These are phyloP conservation scores for Synergus laeviventris DNA, from an alignment of 2,888 invertebrate genomes.

Conservation along the genomic window DNA sequence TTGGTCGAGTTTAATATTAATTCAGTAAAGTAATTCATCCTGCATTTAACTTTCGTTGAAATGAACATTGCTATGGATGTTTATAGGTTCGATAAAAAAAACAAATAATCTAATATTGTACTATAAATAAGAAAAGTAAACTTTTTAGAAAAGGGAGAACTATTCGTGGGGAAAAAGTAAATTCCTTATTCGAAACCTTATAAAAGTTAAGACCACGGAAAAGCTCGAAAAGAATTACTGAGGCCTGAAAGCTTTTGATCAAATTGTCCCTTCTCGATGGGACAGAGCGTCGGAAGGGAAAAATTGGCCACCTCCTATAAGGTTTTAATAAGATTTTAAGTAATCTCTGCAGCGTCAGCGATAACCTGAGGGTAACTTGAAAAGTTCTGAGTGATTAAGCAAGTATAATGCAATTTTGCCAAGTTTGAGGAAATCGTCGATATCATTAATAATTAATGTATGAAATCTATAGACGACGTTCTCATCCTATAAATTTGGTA, in stretches of 20 bases:
- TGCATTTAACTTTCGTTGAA: background rate
- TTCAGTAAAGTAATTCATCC: background rate
- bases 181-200: background rate
- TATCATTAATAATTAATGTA: background rate
- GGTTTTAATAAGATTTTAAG: constrained; percentile 53
- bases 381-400: constrained; percentile 48
- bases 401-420: constrained; percentile 11
- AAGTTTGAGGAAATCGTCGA: background rate
- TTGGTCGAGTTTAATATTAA: background rate
- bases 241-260: background rate
- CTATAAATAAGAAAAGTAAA: background rate
- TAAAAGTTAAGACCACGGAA: background rate
- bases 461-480: background rate
- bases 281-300: background rate
- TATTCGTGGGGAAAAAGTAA: background rate
- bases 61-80: background rate
- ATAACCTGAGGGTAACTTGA: constrained; percentile 47
- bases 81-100: background rate
- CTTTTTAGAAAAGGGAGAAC: background rate
- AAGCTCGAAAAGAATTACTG: background rate
- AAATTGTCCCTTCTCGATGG: background rate
- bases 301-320: constrained; percentile 40
- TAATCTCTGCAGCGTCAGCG: constrained; percentile 45
- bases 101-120: background rate
- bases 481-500: background rate